A percentile compares a stretch with the other conserved stretches of the same genome.
These are phyloP conservation scores for Malthinus flaveolus DNA, from an alignment of 2,888 invertebrate genomes.

Conservation along the genomic window DNA sequence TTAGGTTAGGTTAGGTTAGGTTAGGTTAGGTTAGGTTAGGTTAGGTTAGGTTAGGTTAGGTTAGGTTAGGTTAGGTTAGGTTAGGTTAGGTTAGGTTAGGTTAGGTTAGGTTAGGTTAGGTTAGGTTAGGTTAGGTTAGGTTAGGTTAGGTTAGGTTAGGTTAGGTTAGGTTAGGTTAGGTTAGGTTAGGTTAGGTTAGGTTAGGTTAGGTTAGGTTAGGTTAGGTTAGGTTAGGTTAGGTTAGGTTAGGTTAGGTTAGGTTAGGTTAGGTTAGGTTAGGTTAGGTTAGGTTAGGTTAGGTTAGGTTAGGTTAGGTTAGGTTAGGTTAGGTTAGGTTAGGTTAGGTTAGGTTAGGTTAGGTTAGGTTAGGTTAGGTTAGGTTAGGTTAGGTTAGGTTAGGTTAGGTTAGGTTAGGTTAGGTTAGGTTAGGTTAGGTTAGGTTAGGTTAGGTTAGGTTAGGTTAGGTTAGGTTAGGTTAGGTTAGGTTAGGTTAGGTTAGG, in stretches of 20 bases:
- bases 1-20: conserved; percentile 38
- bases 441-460: not conserved
- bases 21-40: conserved; percentile 39
- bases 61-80: conserved; percentile 39
- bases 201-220: conserved; percentile 16
- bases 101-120: conserved; percentile 34
- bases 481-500: not conserved
- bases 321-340: conserved; percentile 10
- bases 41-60: conserved; percentile 36
- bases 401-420: conserved; percentile 11
- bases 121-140: conserved; percentile 31
- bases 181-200: conserved; percentile 16
- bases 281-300: conserved; percentile 12
- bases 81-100: conserved; percentile 37
- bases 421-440: conserved; percentile 10
- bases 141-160: conserved; percentile 25
- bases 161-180: conserved; percentile 20
- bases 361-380: conserved; percentile 12
- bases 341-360: conserved; percentile 12
- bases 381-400: conserved; percentile 10
- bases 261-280: conserved; percentile 17
- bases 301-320: conserved; percentile 12
- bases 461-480: not conserved
- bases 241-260: conserved; percentile 25
- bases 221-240: conserved; percentile 22